Conservation (phyloP, 2,113 vertebrate genomes). For the Morone chrysops region DNA sequence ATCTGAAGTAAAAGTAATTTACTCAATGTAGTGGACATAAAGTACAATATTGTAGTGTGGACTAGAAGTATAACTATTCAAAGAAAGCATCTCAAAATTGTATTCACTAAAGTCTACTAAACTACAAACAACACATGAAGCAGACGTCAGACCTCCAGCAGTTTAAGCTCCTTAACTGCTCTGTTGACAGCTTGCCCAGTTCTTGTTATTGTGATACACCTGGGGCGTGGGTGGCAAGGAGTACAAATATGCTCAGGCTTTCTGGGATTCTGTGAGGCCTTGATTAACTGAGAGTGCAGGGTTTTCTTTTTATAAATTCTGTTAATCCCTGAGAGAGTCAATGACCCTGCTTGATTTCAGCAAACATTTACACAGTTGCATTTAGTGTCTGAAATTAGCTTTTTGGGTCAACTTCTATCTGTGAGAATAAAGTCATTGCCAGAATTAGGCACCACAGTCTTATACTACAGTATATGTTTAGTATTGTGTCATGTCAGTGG, state of each 20-base stretch:
- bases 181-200: not conserved
- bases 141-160: not conserved
- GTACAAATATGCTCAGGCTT: slow-evolving; percentile 10
- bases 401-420: not conserved
- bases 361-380: not conserved
- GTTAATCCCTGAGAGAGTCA: not conserved
- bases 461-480: not conserved
- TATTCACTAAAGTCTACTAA: not conserved
- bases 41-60: too few relatives aligned
- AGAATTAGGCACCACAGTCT: not conserved
- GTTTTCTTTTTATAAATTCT: not conserved
- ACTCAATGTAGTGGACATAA: not conserved
- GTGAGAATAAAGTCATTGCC: not conserved
- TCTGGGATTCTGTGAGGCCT: not conserved
- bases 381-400: not conserved
- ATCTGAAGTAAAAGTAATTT: not conserved
- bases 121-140: not conserved
- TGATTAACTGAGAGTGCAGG: not conserved
- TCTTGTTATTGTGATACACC: not conserved
- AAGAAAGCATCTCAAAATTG: not conserved
- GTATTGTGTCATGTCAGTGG: too few relatives aligned
- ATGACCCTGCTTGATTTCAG: not conserved
- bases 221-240: slow-evolving; percentile 20
- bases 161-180: slow-evolving; percentile 19
- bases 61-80: not conserved